Percentiles rank a stretch among this genome's conserved stretches.
phyloP scores from a whole-genome alignment of 2,888 invertebrate genomes.

The Aproaerema taeniolella region DNA sequence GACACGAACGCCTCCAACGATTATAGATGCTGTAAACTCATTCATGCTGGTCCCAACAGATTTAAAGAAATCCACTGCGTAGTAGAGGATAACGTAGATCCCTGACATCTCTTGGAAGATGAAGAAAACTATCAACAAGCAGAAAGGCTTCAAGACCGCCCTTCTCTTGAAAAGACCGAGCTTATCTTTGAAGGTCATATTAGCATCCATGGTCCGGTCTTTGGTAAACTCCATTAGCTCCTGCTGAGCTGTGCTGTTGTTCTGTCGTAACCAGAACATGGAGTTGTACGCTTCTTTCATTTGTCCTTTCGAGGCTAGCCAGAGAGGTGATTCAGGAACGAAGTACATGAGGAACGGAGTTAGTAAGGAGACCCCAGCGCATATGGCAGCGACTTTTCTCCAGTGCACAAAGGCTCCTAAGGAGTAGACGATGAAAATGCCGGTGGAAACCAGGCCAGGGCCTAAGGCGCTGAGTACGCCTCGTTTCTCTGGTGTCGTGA shows the following conservation, averaged over 20 bases:
- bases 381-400: constrained; percentile 81
- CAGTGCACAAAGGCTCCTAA: constrained; percentile 82
- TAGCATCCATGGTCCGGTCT: constrained; percentile 52
- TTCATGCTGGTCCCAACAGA: constrained; percentile 81
- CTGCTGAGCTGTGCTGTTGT: constrained; percentile 78
- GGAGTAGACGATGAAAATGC: constrained; percentile 83
- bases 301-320: constrained; percentile 79
- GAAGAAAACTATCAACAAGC: constrained; percentile 80
- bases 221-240: constrained; percentile 80
- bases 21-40: constrained; percentile 82
- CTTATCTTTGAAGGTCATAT: constrained; percentile 57
- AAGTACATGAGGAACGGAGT: constrained; percentile 78
- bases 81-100: constrained; percentile 84
- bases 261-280: constrained; percentile 81
- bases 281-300: constrained; percentile 79
- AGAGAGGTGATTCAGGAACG: constrained; percentile 83
- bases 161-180: constrained; percentile 63
- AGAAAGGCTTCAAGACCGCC: constrained; percentile 82
- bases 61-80: constrained; percentile 83
- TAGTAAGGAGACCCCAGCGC: constrained; percentile 76
- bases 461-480: constrained; percentile 83
- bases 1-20: constrained; percentile 81
- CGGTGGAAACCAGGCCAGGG: constrained; percentile 83
- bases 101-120: constrained; percentile 84
- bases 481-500: constrained; percentile 81